phyloP scores from a whole-genome alignment of 2,797 vertebrate genomes.

The Coreius guichenoti region DNA sequence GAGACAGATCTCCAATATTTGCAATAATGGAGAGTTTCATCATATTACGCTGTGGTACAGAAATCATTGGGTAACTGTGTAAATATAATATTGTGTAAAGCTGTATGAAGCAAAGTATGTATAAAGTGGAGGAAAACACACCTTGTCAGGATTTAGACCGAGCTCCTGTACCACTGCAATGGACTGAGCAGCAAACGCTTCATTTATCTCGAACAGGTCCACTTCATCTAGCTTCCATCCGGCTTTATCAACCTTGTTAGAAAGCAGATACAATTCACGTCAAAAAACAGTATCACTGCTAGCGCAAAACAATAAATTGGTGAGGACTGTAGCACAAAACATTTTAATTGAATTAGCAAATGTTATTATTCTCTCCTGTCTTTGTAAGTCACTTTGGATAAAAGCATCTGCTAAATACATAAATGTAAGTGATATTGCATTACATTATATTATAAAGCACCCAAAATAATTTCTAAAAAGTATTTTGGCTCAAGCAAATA shows the following conservation, averaged over 20 bases:
- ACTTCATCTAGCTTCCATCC: slow-evolving; percentile 90
- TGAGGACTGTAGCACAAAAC: background rate
- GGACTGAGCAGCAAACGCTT: slow-evolving; percentile 90
- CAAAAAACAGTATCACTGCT: too few relatives aligned
- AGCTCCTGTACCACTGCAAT: slow-evolving; percentile 88
- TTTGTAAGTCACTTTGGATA: background rate
- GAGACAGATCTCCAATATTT: background rate
- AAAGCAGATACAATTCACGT: background rate
- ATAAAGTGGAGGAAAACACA: slow-evolving; percentile 60
- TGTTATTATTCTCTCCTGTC: background rate
- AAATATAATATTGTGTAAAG: slow-evolving; percentile 8
- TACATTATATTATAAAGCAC: background rate
- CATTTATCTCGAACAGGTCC: slow-evolving; percentile 95
- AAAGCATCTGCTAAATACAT: background rate
- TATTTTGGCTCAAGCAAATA: background rate
- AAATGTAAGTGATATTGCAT: background rate
- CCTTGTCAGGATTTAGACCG: slow-evolving; percentile 88
- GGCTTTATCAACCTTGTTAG: slow-evolving; percentile 86
- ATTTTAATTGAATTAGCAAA: background rate
- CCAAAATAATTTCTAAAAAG: background rate
- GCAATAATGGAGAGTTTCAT: background rate
- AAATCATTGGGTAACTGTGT: slow-evolving; percentile 14
- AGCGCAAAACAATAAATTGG: background rate
- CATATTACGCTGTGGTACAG: background rate
- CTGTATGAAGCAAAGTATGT: background rate